Evolutionary conservation across 2,797 vertebrate genomes (phyloP), one percentile per base, ranked within the genome.

Genomic region (Sebastes itinus): DNA sequence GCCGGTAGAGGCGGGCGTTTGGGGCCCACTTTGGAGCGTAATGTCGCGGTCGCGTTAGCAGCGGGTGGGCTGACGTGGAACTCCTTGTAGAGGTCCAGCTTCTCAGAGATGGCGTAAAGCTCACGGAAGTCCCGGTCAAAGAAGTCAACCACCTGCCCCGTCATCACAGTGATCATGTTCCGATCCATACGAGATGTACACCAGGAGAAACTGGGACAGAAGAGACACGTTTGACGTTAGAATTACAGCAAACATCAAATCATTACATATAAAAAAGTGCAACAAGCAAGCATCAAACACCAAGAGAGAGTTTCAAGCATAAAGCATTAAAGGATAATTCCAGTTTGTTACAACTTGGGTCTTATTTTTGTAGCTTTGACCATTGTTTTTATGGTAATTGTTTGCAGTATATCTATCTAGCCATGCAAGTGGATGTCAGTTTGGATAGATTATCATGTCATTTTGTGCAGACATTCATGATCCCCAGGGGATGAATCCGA

Each of bases 51-150:
- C 1, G 0, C 4, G 1, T 59, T 49, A 13, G 77, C 72, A 5
- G 93, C 84, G 1, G 93, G 93, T 7, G 91, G 94, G 27, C 82
- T 86, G 76, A 99, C 75, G 54, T 96, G 93, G 84, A 98, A 95
- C 81, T 97, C 96, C 84, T 95, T 96, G 89, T 95, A 96, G 54
- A 99, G 95, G 93, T 97, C 91, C 68, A 99, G 84, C 73, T 97
- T 95, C 69, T 97, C 96, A 0, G 98, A 99, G 90, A 97, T 88
- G 78, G 98, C 97, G 0, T 99, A 99, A 12, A 99, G 96, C 88
- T 99, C 97, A 4, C 98, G 95, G 91, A 99, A 99, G 89, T 99
- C 97, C 12, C 90, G 60, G 5, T 99, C 98, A 38, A 97, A 99
- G 88, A 96, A 92, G 78, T 99, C 97, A 7, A 97, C 96, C 0